A percentile compares a stretch with the other conserved stretches of the same genome.
Evolutionary conservation across 2,888 invertebrate species (phyloP).

Genomic region (Ceramica pisi): DNA sequence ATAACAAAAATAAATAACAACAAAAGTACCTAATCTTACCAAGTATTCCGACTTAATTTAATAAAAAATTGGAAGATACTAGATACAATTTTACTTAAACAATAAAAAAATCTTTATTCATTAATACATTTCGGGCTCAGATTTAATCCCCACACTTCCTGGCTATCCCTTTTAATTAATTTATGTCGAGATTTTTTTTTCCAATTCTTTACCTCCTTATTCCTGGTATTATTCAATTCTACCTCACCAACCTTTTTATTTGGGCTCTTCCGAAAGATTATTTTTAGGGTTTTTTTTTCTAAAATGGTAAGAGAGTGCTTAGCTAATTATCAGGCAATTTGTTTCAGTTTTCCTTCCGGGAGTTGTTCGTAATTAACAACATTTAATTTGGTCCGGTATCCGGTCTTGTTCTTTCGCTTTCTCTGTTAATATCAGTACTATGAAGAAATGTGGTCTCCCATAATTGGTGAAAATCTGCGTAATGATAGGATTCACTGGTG

Average conservation of each 20-base stretch:
- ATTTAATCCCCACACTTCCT: constrained; percentile 54
- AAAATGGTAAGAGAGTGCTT: background rate
- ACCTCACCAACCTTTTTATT: constrained; percentile 29
- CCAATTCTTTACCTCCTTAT: constrained; percentile 31
- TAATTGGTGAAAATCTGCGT: no score
- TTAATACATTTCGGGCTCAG: constrained; percentile 38
- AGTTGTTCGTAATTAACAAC: background rate
- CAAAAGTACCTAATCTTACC: background rate
- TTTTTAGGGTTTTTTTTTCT: constrained; percentile 14
- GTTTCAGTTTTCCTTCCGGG: constrained; percentile 21
- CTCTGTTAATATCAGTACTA: no score
- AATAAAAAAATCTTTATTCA: constrained; percentile 10
- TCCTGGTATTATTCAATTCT: constrained; percentile 41
- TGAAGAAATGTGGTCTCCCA: no score
- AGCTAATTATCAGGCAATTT: constrained; percentile 35
- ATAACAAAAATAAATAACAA: background rate
- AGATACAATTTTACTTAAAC: background rate
- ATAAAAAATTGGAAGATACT: background rate
- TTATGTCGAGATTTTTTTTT: constrained; percentile 48
- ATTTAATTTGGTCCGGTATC: background rate
- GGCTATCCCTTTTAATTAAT: constrained; percentile 58
- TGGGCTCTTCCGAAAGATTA: background rate
- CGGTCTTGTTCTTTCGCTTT: background rate
- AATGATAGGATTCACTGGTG: no score
- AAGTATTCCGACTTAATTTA: constrained; percentile 1